Evolutionary conservation across 2,888 invertebrate species (phyloP).

Genomic region (Physocephala rufipes): DNA sequence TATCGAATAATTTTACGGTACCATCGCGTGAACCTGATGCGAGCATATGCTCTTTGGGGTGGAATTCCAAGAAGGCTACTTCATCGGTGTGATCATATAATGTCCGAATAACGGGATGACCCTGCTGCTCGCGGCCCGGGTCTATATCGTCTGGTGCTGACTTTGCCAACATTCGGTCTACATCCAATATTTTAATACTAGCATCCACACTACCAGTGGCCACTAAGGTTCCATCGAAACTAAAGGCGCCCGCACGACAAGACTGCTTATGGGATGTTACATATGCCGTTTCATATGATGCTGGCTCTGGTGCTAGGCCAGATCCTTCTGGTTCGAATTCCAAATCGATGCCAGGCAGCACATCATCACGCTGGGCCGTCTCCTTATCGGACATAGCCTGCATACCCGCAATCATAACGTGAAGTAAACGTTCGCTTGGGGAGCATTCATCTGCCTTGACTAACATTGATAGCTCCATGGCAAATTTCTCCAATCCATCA

Average conservation of each 20-base stretch:
- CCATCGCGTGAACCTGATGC: constrained; percentile 95
- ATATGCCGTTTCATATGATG: constrained; percentile 97
- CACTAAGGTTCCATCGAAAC: constrained; percentile 91
- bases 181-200: constrained; percentile 98
- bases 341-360: constrained; percentile 73
- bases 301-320: constrained; percentile 93
- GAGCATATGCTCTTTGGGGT: constrained; percentile 92
- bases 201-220: constrained; percentile 99
- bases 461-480: constrained; percentile 81
- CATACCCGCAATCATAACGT: constrained; percentile 85
- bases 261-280: constrained; percentile 98
- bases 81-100: constrained; percentile 95
- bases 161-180: constrained; percentile 98
- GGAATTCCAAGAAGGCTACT: constrained; percentile 96
- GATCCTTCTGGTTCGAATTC: constrained; percentile 97
- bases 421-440: constrained; percentile 91
- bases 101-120: constrained; percentile 98
- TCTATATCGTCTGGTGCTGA: constrained; percentile 92
- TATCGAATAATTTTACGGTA: constrained; percentile 96
- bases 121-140: constrained; percentile 85
- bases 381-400: constrained; percentile 80
- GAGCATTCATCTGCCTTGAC: constrained; percentile 95
- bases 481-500: constrained; percentile 95
- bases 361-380: constrained; percentile 66
- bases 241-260: constrained; percentile 96